A percentile compares a stretch with the other conserved stretches of the same genome.
These are phyloP conservation scores for Cephonodes hylas DNA, from an alignment of 2,888 invertebrate species.

Conservation along the genomic window DNA sequence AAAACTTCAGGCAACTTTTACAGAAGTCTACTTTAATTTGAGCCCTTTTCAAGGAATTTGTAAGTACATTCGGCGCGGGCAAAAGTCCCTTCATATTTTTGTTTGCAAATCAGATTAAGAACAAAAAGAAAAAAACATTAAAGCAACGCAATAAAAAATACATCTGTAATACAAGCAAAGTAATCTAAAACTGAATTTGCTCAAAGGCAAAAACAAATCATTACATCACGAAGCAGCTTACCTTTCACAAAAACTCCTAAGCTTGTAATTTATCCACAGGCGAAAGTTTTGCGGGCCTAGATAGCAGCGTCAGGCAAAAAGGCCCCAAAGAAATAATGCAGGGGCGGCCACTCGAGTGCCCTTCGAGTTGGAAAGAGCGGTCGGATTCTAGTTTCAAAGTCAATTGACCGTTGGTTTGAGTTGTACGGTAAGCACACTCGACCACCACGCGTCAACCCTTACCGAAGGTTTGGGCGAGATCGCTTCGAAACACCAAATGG, in stretches of 20 bases:
- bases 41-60: too few species aligned
- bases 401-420: constrained; percentile 43
- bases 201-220: not conserved
- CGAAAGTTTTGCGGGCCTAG: constrained; percentile 6
- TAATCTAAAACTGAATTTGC: not conserved
- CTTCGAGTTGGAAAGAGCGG: constrained; percentile 39
- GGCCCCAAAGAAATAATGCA: constrained; percentile 30
- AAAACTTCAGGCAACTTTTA: too few species aligned
- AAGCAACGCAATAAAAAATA: not conserved
- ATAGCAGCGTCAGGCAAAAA: constrained; percentile 16
- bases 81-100: too few species aligned
- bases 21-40: too few species aligned
- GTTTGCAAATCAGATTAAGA: too few species aligned
- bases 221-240: not conserved
- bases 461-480: constrained; percentile 11
- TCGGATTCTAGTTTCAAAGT: constrained; percentile 49
- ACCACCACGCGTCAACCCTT: constrained; percentile 22
- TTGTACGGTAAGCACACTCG: constrained; percentile 29
- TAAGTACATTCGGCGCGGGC: too few species aligned
- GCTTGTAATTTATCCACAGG: constrained; percentile 2
- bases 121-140: too few species aligned
- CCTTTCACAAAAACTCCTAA: not conserved
- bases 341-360: constrained; percentile 26
- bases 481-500: not conserved
- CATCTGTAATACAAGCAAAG: not conserved